Percentiles rank a stretch among this genome's conserved stretches.
Evolutionary conservation across 2,113 vertebrate species (phyloP).

Genomic region (Poicephalus meyeri): DNA sequence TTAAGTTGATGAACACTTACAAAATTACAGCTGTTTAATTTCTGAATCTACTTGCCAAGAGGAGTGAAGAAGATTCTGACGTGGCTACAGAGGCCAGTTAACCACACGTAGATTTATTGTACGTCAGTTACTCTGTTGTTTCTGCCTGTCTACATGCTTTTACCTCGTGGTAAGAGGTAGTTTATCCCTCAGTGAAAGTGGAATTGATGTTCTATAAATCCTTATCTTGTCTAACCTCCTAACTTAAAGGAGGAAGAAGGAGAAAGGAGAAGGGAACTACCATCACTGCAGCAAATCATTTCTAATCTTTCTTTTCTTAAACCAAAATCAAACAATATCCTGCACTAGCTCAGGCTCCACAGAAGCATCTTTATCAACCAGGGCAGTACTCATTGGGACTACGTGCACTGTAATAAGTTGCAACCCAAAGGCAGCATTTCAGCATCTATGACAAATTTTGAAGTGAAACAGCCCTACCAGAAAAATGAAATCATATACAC

Average conservation of each 20-base stretch:
- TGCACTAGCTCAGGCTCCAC: not conserved
- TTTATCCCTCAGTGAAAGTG: not conserved
- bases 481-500: not conserved
- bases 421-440: not conserved
- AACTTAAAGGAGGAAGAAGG: not conserved
- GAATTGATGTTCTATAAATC: not conserved
- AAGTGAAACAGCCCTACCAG: not conserved
- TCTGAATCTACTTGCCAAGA: not conserved
- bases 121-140: not conserved
- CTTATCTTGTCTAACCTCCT: not conserved
- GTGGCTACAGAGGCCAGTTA: not conserved
- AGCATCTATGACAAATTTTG: not conserved
- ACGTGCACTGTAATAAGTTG: not conserved
- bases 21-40: not conserved
- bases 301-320: not conserved
- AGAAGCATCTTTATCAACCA: not conserved
- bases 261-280: not conserved
- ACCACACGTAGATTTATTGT: not conserved
- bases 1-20: not conserved
- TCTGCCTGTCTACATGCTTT: not conserved
- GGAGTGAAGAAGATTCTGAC: not conserved
- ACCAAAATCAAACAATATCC: not conserved
- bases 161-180: not conserved
- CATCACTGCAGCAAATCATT: not conserved
- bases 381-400: not conserved